Base-by-base conservation (phyloP, 2,113 vertebrate species). In the Apus apus region DNA sequence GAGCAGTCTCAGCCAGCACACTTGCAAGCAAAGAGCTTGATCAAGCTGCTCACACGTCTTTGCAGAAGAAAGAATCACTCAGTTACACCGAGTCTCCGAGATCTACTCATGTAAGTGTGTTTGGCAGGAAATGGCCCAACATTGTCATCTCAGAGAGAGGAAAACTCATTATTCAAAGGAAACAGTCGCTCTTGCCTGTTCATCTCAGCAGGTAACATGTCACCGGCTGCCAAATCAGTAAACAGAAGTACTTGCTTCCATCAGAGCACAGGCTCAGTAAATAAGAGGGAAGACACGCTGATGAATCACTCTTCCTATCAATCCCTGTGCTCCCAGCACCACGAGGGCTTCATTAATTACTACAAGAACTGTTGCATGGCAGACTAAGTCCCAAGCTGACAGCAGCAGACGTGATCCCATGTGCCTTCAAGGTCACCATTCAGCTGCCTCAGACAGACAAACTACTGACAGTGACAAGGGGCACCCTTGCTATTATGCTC, bases 231-330 rank as follows among this genome's bases (percentile, higher is more conserved):
- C 82, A 93, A 67, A 67, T 22, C 8, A 11, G 67, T 40, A 62
- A 93, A 83, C 51, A 95, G 34, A 74, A 70, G 48, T 14, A n/a
- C 62, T 77, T 72, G 68, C 56, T 92, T n/a, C 94, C 80, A 71
- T 29, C 75, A 57, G 87, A 68, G 57, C 67, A 9, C 46, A 20
- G 16, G 13, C 36, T 6, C 40, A 62, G 64, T 13, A 29, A 91
- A 30, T 3, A 78, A n/a, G 50, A 71, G 61, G 45, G 60, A 67
- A 81, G 68, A 48, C 6, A 27, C 1, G 18, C 70, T 70, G n/a
- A 29, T 4, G 18, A 85, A 73, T 79, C 32, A 7, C 21, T 25
- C 1, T 4, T 66, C 46, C 53, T 34, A 36, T 1, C 50, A 78
- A 77, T 56, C 58, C 45, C 12, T 5, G 22, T 11, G 75, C 66